Evolutionary conservation across 92 coral and sea anemone genomes (phyloP), one percentile per base, ranked within the genome.

Genomic region (Pocillopora grandis): DNA sequence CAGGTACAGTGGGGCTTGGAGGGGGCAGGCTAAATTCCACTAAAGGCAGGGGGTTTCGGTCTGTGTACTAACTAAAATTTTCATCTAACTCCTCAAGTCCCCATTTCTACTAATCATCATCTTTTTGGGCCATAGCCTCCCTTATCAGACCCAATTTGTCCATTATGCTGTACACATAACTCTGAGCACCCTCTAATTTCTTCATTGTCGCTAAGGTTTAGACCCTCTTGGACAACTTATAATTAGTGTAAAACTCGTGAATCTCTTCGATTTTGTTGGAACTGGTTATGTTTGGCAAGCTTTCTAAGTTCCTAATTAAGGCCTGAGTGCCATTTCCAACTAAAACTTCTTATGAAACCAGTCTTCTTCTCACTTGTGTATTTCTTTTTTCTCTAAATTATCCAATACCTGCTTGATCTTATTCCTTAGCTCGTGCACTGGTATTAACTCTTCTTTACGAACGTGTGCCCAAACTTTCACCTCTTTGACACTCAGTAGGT

Each of bases 101-200:
- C 90, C 88, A 90, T n/a, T 78, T 59, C 72, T 87, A 78, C 93
- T 88, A 90, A 5, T 86, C 33, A 76, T 83, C 88, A 74, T 90
- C 88, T 60, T 82, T 82, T 37, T 71, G 93, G 10, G 55, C 76
- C 56, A 69, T 82, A 48, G 56, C 70, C 16, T 76, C 71, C 62
- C 88, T 31, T 10, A 65, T 56, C 4, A 77, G 85, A 33, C 85
- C 80, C 33, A 84, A 37, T 64, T 84, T 84, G 61, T 74, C 87
- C 78, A 78, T 71, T 12, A 83, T 49, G 12, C 56, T 83, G 49
- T 83, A 57, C 9, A 83, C 87, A 17, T 70, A 10, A 57, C 79
- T 13, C n/a, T 27, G 31, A 27, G 31, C 31, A 27, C 31, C 31
- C 31, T 27, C 31, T 27, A 27, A 27, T 27, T 27, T 27, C 31